Base-by-base conservation (phyloP, 2,797 vertebrate species). In the Iguana delicatissima region DNA sequence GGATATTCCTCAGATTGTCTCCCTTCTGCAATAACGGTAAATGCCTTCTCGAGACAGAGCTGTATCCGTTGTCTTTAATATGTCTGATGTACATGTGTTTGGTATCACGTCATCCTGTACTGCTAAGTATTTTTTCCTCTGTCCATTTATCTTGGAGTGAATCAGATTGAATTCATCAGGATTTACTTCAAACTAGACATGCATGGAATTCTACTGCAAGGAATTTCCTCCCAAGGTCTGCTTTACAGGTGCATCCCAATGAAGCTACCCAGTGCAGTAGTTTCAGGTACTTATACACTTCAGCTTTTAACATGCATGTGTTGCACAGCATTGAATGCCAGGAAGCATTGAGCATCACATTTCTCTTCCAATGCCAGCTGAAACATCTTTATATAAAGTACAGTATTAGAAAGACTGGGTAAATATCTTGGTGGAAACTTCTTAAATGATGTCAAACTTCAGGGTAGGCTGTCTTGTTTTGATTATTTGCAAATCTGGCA, bases 1-100 rank as follows among this genome's bases (percentile, higher is more conserved):
- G 69, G 20, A 50, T 77, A 35, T 38, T 86, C 32, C 42, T 89
- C 62, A 2, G 64, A 0, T 0, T 0, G 67, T 67, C 38, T 38
- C 0, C 0, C 89, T 6, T 20, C 12, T 85, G 91, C 76, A 67
- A 38, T 46, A 9, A 52, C 85, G 81, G 67, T 26, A 10, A 38
- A 84, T 42, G 64, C 8, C 35, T 26, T 16, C 14, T 52, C 32
- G n/a, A 57, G 57, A 18, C 14, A 64, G 13, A 87, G 42, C 18
- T 29, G 13, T 46, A 24, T n/a, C 20, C 16, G 50, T 55, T 64
- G 38, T 26, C 46, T 55, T 8, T 52, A 29, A 13, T 13, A 80
- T 67, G 14, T 84, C 22, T n/a, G 42, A 20, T 52, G 26, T 72
- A 72, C 14, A 14, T 72, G 46, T 26, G 46, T 18, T 52, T 24